phyloP scores from a whole-genome alignment of 2,113 vertebrate genomes.

The Boleophthalmus pectinirostris region DNA sequence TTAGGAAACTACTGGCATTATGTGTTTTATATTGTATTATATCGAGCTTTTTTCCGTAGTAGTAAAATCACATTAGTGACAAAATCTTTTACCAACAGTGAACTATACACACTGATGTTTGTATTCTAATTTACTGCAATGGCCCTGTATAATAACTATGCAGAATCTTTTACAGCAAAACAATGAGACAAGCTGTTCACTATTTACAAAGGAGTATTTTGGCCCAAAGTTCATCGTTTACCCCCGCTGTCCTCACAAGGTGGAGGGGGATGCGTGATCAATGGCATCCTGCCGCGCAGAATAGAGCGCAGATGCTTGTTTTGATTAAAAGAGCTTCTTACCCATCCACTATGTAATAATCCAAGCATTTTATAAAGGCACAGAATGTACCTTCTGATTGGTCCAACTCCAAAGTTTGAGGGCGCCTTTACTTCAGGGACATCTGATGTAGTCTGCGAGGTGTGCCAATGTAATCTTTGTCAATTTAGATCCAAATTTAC shows the following conservation, averaged over 20 bases:
- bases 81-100: neutral
- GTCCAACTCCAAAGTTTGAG: conserved; percentile 52
- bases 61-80: neutral
- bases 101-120: neutral
- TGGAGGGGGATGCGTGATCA: conserved; percentile 53
- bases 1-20: too few relatives aligned
- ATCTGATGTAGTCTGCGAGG: conserved; percentile 36
- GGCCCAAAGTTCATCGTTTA: conserved; percentile 25
- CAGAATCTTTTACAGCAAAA: neutral
- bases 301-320: conserved; percentile 69
- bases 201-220: neutral
- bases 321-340: conserved; percentile 69
- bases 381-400: conserved; percentile 61
- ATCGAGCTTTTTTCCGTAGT: too few relatives aligned
- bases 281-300: conserved; percentile 60
- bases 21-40: too few relatives aligned
- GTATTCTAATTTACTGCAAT: neutral
- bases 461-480: conserved; percentile 58
- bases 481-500: conserved; percentile 51
- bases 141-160: neutral
- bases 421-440: conserved; percentile 13
- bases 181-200: neutral
- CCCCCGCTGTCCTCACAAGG: conserved; percentile 29
- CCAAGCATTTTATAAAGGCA: conserved; percentile 51
- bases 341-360: conserved; percentile 55